Conservation (phyloP, 2,888 invertebrate genomes). For the Iselma pallidipennis region DNA sequence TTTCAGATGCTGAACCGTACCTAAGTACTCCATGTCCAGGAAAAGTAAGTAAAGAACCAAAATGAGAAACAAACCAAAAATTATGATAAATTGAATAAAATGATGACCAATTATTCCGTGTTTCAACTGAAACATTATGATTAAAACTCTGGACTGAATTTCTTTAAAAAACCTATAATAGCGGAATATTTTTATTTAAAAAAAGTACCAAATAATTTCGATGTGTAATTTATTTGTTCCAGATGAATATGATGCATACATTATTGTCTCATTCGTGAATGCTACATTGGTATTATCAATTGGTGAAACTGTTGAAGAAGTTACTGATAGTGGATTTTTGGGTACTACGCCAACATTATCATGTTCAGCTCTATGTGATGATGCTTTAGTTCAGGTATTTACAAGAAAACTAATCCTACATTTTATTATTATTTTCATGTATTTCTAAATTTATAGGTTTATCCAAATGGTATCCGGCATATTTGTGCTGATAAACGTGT, state of each 20-base stretch:
- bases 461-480: conserved; percentile 98
- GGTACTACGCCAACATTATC: conserved; percentile 99
- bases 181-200: not conserved
- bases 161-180: not conserved
- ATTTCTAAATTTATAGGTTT: conserved; percentile 64
- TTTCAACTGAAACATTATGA: conserved; percentile 55
- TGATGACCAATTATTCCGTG: conserved; percentile 53
- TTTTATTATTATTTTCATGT: conserved; percentile 24
- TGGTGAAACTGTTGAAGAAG: conserved; percentile 99
- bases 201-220: not conserved
- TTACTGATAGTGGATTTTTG: conserved; percentile 98
- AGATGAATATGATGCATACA: conserved; percentile 99
- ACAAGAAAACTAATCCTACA: conserved; percentile 1
- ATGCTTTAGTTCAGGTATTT: conserved; percentile 91
- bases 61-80: conserved; percentile 8
- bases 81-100: conserved; percentile 17
- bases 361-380: conserved; percentile 96
- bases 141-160: conserved; percentile 42
- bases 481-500: conserved; percentile 98
- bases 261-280: conserved; percentile 98
- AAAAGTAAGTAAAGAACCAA: conserved; percentile 30
- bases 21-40: conserved; percentile 3
- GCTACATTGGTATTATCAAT: conserved; percentile 98
- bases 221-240: conserved; percentile 63
- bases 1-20: conserved; percentile 38